Evolutionary conservation across 30 jellyfish, hydroid and myxozoan genomes (phyloP).

Genomic region (Hydra vulgaris): DNA sequence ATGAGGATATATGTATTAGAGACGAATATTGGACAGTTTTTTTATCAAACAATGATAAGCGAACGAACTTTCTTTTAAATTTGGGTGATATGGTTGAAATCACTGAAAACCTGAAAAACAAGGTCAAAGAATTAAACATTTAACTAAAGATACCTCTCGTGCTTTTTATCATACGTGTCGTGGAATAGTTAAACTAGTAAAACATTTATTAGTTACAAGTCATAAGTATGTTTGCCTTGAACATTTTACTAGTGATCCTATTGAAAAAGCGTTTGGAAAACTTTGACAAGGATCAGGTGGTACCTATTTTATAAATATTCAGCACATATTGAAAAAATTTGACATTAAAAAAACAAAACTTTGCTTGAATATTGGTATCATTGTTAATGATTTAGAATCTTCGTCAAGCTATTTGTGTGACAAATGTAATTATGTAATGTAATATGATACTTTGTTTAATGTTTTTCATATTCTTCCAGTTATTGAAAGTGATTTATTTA

Average conservation of each 20-base stretch:
- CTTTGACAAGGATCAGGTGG: conserved; percentile 30
- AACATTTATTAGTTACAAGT: neutral
- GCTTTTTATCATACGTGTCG: conserved; percentile 2
- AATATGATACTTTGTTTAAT: neutral
- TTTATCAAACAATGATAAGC: neutral
- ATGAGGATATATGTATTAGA: neutral
- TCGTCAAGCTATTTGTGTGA: neutral
- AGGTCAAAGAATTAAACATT: conserved; percentile 2
- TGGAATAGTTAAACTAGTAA: neutral
- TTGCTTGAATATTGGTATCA: neutral
- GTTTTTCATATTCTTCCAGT: neutral
- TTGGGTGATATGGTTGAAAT: neutral
- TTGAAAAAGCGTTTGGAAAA: neutral
- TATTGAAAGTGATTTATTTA: neutral
- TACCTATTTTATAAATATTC: conserved; percentile 4
- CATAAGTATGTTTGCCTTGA: conserved; percentile 1
- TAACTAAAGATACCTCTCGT: conserved; percentile 5
- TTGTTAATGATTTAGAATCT: neutral
- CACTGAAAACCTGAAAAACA: neutral
- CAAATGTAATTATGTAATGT: too few species aligned
- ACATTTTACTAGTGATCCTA: conserved; percentile 9
- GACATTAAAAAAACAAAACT: conserved; percentile 1
- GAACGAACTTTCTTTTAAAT: neutral
- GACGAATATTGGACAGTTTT: neutral
- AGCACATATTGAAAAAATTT: conserved; percentile 5